A percentile compares a stretch with the other conserved stretches of the same genome.
phyloP scores from a whole-genome alignment of 1,140 invertebrate species.

The Aphaenogaster ashmeadi region DNA sequence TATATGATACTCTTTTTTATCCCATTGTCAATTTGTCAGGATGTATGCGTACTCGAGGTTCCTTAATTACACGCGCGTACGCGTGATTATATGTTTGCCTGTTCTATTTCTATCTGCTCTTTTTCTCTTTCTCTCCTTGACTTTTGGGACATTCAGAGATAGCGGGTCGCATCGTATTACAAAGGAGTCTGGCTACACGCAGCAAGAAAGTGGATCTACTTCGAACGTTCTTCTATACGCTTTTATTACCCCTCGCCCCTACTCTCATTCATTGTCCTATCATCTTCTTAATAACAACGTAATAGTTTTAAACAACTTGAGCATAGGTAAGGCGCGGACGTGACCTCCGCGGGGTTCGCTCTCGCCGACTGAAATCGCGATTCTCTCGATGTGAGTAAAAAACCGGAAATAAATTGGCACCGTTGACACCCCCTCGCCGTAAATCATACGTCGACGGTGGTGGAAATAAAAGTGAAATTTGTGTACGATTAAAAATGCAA shows the following conservation, averaged over 20 bases:
- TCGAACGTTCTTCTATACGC: conserved; percentile 36
- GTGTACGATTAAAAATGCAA: conserved; percentile 13
- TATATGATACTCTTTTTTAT: conserved; percentile 1
- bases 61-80: conserved; percentile 1
- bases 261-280: conserved; percentile 65
- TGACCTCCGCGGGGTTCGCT: conserved; percentile 68
- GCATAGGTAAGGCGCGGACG: conserved; percentile 81
- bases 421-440: background rate
- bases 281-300: conserved; percentile 85
- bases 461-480: conserved; percentile 37
- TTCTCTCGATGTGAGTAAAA: background rate
- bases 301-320: conserved; percentile 86
- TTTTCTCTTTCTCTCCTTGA: conserved; percentile 62
- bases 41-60: conserved; percentile 2
- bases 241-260: conserved; percentile 50
- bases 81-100: conserved; percentile 17
- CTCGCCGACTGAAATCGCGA: conserved; percentile 1
- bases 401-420: conserved; percentile 44
- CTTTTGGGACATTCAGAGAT: conserved; percentile 50
- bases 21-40: background rate
- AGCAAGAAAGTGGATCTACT: conserved; percentile 57
- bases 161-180: conserved; percentile 31
- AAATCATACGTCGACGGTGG: background rate
- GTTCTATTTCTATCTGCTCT: conserved; percentile 36
- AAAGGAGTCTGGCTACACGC: conserved; percentile 52